Evolutionary conservation across 2,113 vertebrate species (phyloP), one percentile per base, ranked within the genome.

Genomic region (Piaya cayana): DNA sequence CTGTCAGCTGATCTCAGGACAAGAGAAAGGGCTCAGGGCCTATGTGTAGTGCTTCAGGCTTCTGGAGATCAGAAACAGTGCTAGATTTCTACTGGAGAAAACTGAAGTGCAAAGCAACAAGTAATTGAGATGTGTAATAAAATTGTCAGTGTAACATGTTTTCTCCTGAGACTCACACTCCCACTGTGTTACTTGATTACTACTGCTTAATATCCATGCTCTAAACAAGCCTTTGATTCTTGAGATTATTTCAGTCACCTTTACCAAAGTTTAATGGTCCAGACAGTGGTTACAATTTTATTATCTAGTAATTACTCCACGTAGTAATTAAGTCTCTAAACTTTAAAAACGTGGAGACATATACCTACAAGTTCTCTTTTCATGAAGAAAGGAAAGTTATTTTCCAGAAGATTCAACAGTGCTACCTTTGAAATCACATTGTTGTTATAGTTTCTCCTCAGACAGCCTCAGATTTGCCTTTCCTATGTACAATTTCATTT

Each of bases 261-360:
- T 96, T 94, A 94, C 58, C 72, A 91, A 82, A 82, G 69, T 84
- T 95, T 94, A 91, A 95, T 80, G 65, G 69, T 68, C 65, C 69
- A 92, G 42, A 13, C 37, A 88, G 25, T 88, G 56, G 88, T 81
- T 93, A 83, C 60, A 79, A 92, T 90, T 94, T 74, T 90, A 70
- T 88, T 86, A 79, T 88, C 42, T 88, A 64, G 49, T 72, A 95
- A 94, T 90, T 83, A 82, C 37, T 86, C 23, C 26, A 12, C 77
- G 77, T 94, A 75, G 29, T 90, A 95, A 91, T 81, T 39, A 39
- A 76, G 30, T 67, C 49, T 95, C 32, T 27, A 83, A 71, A 77
- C 53, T 86, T 91, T 19, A 60, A 76, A 56, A 88, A 87, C 42
- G 15, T 1, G 1, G 37, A 55, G 29, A 53, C 67, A 74, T 89